phyloP scores from a whole-genome alignment of 1,140 invertebrate species.

The Panagrolaimus sp. region DNA sequence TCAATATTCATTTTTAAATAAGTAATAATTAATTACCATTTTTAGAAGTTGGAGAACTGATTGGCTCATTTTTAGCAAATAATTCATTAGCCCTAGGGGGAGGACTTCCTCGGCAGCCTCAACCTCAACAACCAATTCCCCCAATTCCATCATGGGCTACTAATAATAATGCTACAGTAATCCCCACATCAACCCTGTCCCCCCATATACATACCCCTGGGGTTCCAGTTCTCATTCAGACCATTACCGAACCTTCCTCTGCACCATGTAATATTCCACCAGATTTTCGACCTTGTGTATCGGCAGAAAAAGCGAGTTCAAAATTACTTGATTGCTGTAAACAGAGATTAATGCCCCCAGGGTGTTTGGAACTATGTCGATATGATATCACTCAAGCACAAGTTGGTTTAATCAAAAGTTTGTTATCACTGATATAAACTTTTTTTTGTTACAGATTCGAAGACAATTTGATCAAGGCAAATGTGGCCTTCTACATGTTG shows the following conservation, averaged over 20 bases:
- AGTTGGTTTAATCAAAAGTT: no score
- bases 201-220: background rate
- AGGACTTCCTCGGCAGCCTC: background rate
- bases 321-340: conserved; percentile 35
- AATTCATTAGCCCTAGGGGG: background rate
- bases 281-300: conserved; percentile 39
- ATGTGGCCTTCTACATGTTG: conserved; percentile 47
- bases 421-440: background rate
- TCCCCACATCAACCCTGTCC: background rate
- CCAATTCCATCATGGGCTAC: conserved; percentile 1
- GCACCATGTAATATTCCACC: conserved; percentile 37
- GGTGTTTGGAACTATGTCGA: conserved; percentile 37
- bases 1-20: no score
- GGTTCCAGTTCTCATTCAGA: background rate
- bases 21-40: no score
- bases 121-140: background rate
- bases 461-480: conserved; percentile 42
- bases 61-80: background rate
- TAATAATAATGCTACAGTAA: background rate
- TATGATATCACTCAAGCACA: conserved; percentile 45
- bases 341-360: conserved; percentile 37
- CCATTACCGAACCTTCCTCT: background rate
- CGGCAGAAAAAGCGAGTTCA: conserved; percentile 29
- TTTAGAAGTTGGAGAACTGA: conserved; percentile 1
- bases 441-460: conserved; percentile 36